Evolutionary conservation across 2,888 invertebrate genomes (phyloP), one percentile per base, ranked within the genome.

Genomic region (Eilema depressum): DNA sequence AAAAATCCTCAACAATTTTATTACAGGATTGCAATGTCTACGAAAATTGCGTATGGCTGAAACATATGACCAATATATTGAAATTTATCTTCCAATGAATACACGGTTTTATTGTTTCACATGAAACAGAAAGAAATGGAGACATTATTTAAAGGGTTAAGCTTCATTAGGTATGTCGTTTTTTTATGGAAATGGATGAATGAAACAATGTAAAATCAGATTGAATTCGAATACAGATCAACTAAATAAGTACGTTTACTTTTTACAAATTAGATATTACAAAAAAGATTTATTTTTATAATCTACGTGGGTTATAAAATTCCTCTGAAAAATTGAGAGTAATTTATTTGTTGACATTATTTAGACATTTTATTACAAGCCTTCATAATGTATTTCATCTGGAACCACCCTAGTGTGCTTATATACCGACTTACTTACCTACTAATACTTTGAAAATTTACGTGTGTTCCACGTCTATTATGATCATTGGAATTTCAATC

Each of bases 91-190:
- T 14, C 33, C 28, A 69, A 65, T 66, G 57, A 57, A 60, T 71
- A 73, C 73, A 66, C 68, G 30, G 64, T 75, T 75, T 79, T 76
- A 79, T 71, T 76, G 72, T 75, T 77, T 72, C 53, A 62, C 62
- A 69, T 70, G 62, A 70, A 73, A 73, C 70, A n/a, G 70, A 62
- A 71, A 75, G 30, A 60, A 71, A 79, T 74, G 71, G 56, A 10
- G 26, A 14, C 71, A 65, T 79, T 68, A 74, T 77, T 76, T 71
- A 69, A 59, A 63, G 63, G 81, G 25, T 68, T 75, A 56, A 20
- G 68, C 11, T 56, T 69, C 60, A 69, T 69, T 69, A 69, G 57
- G 28, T 20, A 12, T 59, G 37, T 69, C 33, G 63, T 33, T 56
- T 63, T 61, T 69, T 63, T 64, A 68, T 69, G 64, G 25, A 47